Evolutionary conservation across 2,797 vertebrate species (phyloP).

Genomic region (Buphagus erythrorhynchus): DNA sequence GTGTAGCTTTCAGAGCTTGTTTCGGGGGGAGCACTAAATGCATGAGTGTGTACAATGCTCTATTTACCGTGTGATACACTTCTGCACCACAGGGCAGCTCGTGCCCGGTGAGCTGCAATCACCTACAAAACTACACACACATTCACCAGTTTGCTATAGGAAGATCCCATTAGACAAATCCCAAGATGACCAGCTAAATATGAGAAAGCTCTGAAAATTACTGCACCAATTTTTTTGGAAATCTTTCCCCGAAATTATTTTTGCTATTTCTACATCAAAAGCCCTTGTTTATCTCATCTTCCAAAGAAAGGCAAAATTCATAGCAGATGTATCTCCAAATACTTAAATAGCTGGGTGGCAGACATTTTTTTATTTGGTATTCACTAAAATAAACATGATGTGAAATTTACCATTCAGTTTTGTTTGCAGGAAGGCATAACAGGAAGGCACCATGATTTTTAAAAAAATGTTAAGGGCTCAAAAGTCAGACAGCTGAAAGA

Average conservation of each 20-base stretch:
- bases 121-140: neutral
- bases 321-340: neutral
- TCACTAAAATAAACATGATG: neutral
- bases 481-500: neutral
- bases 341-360: neutral
- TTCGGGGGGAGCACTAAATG: neutral
- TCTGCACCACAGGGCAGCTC: neutral
- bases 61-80: neutral
- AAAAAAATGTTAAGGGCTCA: neutral
- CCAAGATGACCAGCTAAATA: neutral
- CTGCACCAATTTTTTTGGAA: neutral
- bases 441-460: neutral
- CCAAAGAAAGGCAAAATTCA: neutral
- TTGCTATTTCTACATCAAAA: constrained; percentile 22
- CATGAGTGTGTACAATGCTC: neutral
- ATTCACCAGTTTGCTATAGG: neutral
- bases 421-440: neutral
- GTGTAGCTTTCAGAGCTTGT: neutral
- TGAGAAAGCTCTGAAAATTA: neutral
- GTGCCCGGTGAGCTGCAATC: neutral
- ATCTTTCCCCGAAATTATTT: neutral
- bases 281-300: constrained; percentile 7
- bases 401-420: neutral
- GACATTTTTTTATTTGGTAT: neutral
- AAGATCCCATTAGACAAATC: neutral